Evolutionary conservation across 2,888 invertebrate genomes (phyloP), one percentile per base, ranked within the genome.

Genomic region (Halocaridina rubra): DNA sequence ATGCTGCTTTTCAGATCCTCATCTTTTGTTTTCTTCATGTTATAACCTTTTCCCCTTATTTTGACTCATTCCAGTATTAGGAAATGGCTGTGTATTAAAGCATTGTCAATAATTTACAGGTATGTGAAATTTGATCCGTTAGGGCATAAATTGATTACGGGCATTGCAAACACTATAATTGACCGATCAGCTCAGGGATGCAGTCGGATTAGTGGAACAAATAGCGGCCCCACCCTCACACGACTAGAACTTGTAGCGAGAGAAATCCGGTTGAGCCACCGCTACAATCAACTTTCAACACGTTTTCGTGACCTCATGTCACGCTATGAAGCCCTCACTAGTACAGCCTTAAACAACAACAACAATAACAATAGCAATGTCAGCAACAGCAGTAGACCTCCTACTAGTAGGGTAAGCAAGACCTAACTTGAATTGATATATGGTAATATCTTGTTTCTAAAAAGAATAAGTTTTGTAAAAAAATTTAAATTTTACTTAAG

Each of bases 111-210:
- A n/a, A n/a, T n/a, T 72, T 92, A 74, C 91, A 95, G 96, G 90
- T 96, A 95, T 92, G 95, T 97, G 64, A 94, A 95, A 39, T 97
- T 97, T 91, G 96, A 96, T 91, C 93, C 94, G 67, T 91, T 94
- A 80, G 97, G 97, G 7, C 94, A 94, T 89, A 95, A 95, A 91
- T 91, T 97, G 61, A 96, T 96, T 90, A 96, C 97, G 1, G 97
- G 96, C 16, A 96, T 97, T 57, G 86, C 76, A 67, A 80, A 84
- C 79, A 39, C 75, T 22, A 27, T 72, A 19, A 57, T 61, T n/a
- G 82, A 84, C 29, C 61, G 82, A 2, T 30, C 75, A 57, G 22
- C 72, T 7, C 57, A 33, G 30, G 24, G 59, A n/a, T 19, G 72
- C 46, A 46, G 61, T 32, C 59, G 77, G 33, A 8, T 61, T 10